A percentile compares a stretch with the other conserved stretches of the same genome.
phyloP scores from a whole-genome alignment of 1,140 invertebrate species.

The Neodiprion lecontei region DNA sequence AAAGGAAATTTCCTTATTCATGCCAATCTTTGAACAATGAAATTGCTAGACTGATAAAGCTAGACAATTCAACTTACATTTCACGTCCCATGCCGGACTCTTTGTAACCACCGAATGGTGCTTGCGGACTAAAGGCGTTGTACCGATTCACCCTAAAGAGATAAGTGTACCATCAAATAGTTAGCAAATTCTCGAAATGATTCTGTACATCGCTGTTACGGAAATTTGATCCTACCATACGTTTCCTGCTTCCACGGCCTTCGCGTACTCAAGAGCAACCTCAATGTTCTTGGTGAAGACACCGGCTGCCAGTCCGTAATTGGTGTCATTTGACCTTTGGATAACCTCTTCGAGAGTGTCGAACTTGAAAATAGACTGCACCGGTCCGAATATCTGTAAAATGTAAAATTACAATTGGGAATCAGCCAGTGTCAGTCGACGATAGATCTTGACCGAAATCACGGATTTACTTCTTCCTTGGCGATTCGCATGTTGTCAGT shows the following conservation, averaged over 20 bases:
- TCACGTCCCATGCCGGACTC: slow-evolving; percentile 80
- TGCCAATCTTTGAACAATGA: too few relatives aligned
- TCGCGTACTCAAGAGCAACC: slow-evolving; percentile 76
- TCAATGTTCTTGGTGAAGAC: slow-evolving; percentile 87
- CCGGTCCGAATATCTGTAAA: slow-evolving; percentile 76
- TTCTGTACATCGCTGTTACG: slow-evolving; percentile 9
- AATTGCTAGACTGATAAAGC: neutral
- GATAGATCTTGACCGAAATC: neutral
- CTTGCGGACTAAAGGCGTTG: slow-evolving; percentile 68
- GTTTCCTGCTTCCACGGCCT: slow-evolving; percentile 74
- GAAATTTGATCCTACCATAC: slow-evolving; percentile 66
- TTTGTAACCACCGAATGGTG: slow-evolving; percentile 85
- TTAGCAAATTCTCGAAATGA: slow-evolving; percentile 23
- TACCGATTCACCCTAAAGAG: slow-evolving; percentile 78
- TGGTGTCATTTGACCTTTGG: slow-evolving; percentile 82
- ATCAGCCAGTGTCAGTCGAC: neutral
- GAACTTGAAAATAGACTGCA: slow-evolving; percentile 77
- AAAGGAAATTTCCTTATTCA: slow-evolving; percentile 11
- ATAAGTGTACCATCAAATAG: slow-evolving; percentile 22
- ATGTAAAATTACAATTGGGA: slow-evolving; percentile 43
- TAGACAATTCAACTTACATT: slow-evolving; percentile 64
- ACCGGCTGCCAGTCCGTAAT: slow-evolving; percentile 87
- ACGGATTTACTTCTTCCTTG: slow-evolving; percentile 71
- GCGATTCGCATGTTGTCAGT: slow-evolving; percentile 83
- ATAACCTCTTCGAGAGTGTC: slow-evolving; percentile 87